phyloP scores from a whole-genome alignment of 2,888 invertebrate species.

The Brachyopa scutellaris region DNA sequence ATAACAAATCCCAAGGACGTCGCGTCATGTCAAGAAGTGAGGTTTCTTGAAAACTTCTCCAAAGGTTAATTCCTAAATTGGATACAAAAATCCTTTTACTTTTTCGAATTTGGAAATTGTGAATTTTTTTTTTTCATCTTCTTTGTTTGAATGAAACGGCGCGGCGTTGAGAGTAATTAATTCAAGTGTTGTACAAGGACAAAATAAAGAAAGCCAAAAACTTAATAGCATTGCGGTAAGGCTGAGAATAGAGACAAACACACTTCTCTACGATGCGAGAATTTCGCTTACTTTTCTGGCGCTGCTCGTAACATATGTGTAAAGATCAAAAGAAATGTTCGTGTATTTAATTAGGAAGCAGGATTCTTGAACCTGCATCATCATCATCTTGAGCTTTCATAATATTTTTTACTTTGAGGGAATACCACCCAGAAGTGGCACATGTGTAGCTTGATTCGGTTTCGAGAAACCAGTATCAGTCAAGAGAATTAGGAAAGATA shows the following conservation, averaged over 20 bases:
- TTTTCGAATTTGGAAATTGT: conserved; percentile 52
- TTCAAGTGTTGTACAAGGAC: conserved; percentile 59
- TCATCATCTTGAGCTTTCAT: conserved; percentile 66
- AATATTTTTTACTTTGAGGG: conserved; percentile 61
- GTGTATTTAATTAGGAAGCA: conserved; percentile 57
- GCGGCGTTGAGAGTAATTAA: conserved; percentile 62
- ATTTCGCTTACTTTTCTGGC: background rate
- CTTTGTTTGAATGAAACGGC: background rate
- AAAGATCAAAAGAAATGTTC: conserved; percentile 39
- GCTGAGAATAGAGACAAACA: background rate
- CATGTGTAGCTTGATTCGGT: conserved; percentile 61
- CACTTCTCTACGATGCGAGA: conserved; percentile 3
- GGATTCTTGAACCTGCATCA: conserved; percentile 54
- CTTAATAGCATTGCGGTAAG: conserved; percentile 34
- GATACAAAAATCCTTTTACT: conserved; percentile 60
- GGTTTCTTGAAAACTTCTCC: conserved; percentile 18
- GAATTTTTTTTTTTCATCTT: conserved; percentile 16
- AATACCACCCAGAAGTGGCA: conserved; percentile 60
- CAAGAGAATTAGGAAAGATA: conserved; percentile 38
- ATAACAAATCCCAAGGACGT: conserved; percentile 35
- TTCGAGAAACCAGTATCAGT: conserved; percentile 37
- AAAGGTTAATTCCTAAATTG: conserved; percentile 63
- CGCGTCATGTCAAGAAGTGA: conserved; percentile 4
- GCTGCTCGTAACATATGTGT: background rate
- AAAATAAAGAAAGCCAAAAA: conserved; percentile 38